These are phyloP conservation scores for Heliothis virescens DNA, from an alignment of 1,140 invertebrate species.

Conservation along the genomic window DNA sequence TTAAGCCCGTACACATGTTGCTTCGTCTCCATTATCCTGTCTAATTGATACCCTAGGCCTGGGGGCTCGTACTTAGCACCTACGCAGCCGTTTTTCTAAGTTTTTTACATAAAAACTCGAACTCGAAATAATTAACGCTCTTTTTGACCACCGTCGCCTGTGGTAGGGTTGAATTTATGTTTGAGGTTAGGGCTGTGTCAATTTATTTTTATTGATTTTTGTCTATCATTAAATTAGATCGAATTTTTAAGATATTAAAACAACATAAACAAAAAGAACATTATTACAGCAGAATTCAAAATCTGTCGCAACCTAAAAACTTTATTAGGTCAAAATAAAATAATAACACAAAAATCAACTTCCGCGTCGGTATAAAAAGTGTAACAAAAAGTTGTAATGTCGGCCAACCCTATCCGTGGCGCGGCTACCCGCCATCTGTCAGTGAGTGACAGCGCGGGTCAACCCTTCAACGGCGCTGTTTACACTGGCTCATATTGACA, in stretches of 20 bases:
- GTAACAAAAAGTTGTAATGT: constrained; percentile 39
- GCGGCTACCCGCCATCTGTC: constrained; percentile 43
- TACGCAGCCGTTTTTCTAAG: constrained; percentile 59
- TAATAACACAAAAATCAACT: constrained; percentile 21
- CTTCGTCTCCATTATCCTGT: constrained; percentile 56
- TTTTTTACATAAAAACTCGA: constrained; percentile 52
- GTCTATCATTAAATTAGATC: background rate
- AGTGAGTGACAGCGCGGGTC: constrained; percentile 46
- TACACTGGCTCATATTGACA: constrained; percentile 41
- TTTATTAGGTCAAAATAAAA: constrained; percentile 38
- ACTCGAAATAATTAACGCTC: constrained; percentile 53
- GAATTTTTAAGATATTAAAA: background rate
- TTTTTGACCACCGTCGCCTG: constrained; percentile 59
- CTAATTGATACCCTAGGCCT: constrained; percentile 67
- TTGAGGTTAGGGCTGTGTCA: constrained; percentile 19
- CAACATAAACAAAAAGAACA: background rate
- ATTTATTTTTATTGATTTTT: background rate
- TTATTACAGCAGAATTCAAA: background rate
- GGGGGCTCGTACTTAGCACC: constrained; percentile 70
- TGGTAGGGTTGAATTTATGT: constrained; percentile 52
- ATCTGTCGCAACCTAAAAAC: background rate
- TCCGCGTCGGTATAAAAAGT: constrained; percentile 21
- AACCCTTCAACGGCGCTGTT: constrained; percentile 45
- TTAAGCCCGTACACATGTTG: constrained; percentile 71
- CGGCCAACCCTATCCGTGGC: constrained; percentile 35